Evolutionary conservation across 2,113 vertebrate genomes (phyloP).

Genomic region (Diphyllodes magnificus): DNA sequence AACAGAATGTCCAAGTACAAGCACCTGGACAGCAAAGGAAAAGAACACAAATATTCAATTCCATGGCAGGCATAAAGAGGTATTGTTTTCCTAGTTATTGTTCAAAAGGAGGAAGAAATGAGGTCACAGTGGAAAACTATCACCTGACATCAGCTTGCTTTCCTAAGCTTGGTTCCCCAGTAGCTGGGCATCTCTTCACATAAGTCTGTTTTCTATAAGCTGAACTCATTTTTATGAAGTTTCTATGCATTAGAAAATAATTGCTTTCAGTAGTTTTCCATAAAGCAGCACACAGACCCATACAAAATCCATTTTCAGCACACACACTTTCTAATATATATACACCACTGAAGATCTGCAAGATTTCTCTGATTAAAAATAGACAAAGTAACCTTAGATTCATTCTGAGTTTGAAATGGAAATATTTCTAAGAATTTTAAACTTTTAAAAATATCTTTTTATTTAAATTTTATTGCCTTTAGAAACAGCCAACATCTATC

Average conservation of each 20-base stretch:
- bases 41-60: not conserved
- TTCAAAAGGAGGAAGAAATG: conserved; percentile 13
- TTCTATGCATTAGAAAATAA: not conserved
- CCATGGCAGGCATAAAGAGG: not conserved
- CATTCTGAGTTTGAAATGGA: not conserved
- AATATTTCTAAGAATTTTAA: not conserved
- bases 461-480: not conserved
- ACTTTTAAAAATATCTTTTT: not conserved
- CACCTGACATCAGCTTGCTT: not conserved
- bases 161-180: not conserved
- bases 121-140: conserved; percentile 16
- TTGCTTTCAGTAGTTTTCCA: not conserved
- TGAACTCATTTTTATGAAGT: not conserved
- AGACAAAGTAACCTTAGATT: not conserved
- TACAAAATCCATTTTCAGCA: not conserved
- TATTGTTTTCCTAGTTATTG: conserved; percentile 12
- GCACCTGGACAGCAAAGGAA: conserved; percentile 6
- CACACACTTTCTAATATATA: not conserved
- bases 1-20: not conserved
- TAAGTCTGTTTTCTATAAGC: not conserved
- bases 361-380: not conserved
- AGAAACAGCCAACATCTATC: not conserved
- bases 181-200: not conserved
- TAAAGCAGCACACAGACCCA: not conserved
- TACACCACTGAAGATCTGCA: not conserved